These are phyloP conservation scores for Drosophila diplacantha DNA, from an alignment of 2,888 invertebrate species.

Conservation along the genomic window DNA sequence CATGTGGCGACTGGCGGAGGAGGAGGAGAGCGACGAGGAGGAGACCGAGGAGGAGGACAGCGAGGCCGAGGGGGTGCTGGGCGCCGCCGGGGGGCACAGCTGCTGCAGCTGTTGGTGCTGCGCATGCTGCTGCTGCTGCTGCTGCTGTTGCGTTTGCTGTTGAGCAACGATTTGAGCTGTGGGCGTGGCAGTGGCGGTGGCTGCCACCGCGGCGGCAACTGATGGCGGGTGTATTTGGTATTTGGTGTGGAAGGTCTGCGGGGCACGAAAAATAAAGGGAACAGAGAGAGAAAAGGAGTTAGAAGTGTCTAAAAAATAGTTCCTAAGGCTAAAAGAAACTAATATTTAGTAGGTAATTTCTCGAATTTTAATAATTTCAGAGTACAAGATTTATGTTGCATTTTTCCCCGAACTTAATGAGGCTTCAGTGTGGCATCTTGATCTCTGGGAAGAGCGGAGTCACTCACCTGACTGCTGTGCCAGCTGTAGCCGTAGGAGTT, in stretches of 20 bases:
- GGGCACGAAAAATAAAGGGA: slow-evolving; percentile 1
- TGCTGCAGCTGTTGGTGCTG: slow-evolving; percentile 68
- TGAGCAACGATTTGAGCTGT: slow-evolving; percentile 68
- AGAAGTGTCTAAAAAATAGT: not conserved
- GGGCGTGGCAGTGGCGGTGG: slow-evolving; percentile 65
- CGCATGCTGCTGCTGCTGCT: slow-evolving; percentile 53
- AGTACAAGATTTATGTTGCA: not conserved
- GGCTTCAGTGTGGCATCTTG: too few relatives aligned
- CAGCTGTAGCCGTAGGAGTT: slow-evolving; percentile 75
- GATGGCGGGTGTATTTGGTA: slow-evolving; percentile 75
- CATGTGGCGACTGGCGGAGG: slow-evolving; percentile 80
- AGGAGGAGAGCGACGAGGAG: slow-evolving; percentile 78
- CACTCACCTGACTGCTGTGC: slow-evolving; percentile 77
- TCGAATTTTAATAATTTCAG: too few relatives aligned
- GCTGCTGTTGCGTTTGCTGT: slow-evolving; percentile 58
- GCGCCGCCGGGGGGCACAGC: slow-evolving; percentile 74
- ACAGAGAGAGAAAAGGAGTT: slow-evolving; percentile 6
- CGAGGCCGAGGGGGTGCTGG: slow-evolving; percentile 67
- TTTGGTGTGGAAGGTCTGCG: slow-evolving; percentile 75
- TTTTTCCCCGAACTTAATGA: too few relatives aligned
- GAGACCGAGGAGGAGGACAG: slow-evolving; percentile 63
- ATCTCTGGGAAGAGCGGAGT: not conserved
- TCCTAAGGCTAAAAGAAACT: not conserved
- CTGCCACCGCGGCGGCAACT: slow-evolving; percentile 43
- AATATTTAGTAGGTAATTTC: too few relatives aligned